phyloP scores from a whole-genome alignment of 2,797 vertebrate genomes.

The Acanthurus lineatus region DNA sequence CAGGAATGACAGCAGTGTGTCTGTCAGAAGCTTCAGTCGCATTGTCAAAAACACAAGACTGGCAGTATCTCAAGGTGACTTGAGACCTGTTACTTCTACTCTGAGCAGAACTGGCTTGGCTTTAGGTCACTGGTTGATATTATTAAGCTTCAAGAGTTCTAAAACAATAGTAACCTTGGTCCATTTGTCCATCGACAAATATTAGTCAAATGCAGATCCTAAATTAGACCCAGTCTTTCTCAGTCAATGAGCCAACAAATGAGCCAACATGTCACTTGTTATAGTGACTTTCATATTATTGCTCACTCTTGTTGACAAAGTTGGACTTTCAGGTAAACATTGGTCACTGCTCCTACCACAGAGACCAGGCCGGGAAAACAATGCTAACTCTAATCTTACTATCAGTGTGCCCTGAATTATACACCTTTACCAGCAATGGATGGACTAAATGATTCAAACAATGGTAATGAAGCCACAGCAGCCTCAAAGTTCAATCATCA shows the following conservation, averaged over 20 bases:
- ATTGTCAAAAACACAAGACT: conserved; percentile 32
- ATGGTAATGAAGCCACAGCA: too few relatives aligned
- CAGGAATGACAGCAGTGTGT: conserved; percentile 20
- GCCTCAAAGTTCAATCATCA: too few relatives aligned
- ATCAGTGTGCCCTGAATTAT: too few relatives aligned
- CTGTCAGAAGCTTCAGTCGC: conserved; percentile 42
- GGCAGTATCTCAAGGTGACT: conserved; percentile 49
- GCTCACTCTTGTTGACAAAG: neutral
- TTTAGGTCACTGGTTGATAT: conserved; percentile 16
- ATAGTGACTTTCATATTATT: neutral
- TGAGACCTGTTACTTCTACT: neutral
- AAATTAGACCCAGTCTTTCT: too few relatives aligned
- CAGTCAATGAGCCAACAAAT: too few relatives aligned
- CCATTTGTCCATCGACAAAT: conserved; percentile 9
- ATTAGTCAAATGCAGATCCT: too few relatives aligned
- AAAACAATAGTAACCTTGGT: neutral
- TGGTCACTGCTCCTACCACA: neutral
- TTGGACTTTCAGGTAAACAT: neutral
- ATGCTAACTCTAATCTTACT: too few relatives aligned
- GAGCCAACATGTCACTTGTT: neutral
- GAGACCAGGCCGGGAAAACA: too few relatives aligned
- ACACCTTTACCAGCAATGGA: too few relatives aligned
- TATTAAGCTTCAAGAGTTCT: neutral
- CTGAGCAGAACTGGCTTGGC: too few relatives aligned
- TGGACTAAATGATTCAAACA: too few relatives aligned